These are phyloP conservation scores for Pachycephus smyrnensis DNA, from an alignment of 2,888 invertebrate genomes.

Conservation along the genomic window DNA sequence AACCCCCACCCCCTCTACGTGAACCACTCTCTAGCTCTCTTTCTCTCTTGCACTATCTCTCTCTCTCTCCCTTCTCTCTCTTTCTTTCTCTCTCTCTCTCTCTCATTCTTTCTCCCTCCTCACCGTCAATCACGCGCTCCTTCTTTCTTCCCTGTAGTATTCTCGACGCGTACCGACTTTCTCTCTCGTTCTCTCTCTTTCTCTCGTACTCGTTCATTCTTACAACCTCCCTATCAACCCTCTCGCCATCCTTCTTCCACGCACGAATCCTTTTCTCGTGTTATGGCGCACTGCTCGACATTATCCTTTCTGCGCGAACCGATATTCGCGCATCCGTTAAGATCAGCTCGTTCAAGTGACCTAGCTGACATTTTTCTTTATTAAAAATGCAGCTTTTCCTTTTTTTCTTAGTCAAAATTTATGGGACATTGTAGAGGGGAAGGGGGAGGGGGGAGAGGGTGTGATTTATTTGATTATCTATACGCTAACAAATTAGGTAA, in stretches of 20 bases:
- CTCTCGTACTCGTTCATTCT: not conserved
- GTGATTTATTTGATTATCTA: not conserved
- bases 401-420: not conserved
- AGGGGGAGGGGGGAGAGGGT: too few relatives aligned
- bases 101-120: constrained; percentile 29
- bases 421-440: not conserved
- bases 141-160: not conserved
- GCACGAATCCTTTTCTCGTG: not conserved
- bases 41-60: constrained; percentile 21
- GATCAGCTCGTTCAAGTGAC: not conserved
- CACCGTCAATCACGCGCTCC: constrained; percentile 11
- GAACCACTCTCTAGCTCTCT: constrained; percentile 32
- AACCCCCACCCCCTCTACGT: constrained; percentile 30
- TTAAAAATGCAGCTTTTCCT: not conserved
- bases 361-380: not conserved
- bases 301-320: not conserved
- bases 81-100: constrained; percentile 30
- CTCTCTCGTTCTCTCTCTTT: too few relatives aligned
- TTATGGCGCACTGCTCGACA: not conserved
- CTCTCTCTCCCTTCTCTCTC: too few relatives aligned
- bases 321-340: not conserved
- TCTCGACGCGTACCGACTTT: not conserved
- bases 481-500: not conserved
- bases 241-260: not conserved
- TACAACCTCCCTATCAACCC: not conserved